Evolutionary conservation across 2,797 vertebrate species (phyloP), one percentile per base, ranked within the genome.

Genomic region (Caiman crocodilus): DNA sequence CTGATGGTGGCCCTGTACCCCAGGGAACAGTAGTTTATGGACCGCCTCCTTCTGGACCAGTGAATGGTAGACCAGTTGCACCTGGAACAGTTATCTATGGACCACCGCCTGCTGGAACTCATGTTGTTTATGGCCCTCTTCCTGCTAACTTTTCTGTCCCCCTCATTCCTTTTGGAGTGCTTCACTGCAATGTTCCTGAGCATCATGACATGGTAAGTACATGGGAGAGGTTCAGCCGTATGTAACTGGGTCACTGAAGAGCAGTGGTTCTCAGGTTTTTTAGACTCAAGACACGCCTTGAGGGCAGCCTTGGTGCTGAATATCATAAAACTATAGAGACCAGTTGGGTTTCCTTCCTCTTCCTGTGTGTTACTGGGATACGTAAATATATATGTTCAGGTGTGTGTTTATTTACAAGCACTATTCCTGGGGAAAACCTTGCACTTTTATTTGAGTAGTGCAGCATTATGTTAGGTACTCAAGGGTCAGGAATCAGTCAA

Each of bases 171-270:
- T 17, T 95, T 26, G 98, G 98, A 14, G 87, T 97, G 28, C 98
- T 98, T 60, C 98, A 98, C 90, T 99, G 99, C 97, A 99, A 98
- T 3, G 92, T 99, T 59, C 98, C 98, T 2, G 97, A 97, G 4
- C 99, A 99, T 83, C 98, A 95, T 4, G 87, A 98, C 35, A 84
- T 97, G 98, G 99, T 99, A 97, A 96, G 98, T 0, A 58, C 73
- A 86, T 88, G 50, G 80, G 35, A 30, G 58, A 79, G 76, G 7
- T 58, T 58, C 79, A 26, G 17, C 84, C 18, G 4, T 3, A 42
- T 60, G 71, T 23, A 57, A 1, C 32, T 83, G 71, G 7, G 21
- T 26, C 35, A 26, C 2, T 25, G 25, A 25, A 73, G 23, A 14
- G 23, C 25, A 42, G 21, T 32, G 8, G 3, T 69, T 35, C 32